These are phyloP conservation scores for Microvelia longipes DNA, from an alignment of 1,140 invertebrate species.

Conservation along the genomic window DNA sequence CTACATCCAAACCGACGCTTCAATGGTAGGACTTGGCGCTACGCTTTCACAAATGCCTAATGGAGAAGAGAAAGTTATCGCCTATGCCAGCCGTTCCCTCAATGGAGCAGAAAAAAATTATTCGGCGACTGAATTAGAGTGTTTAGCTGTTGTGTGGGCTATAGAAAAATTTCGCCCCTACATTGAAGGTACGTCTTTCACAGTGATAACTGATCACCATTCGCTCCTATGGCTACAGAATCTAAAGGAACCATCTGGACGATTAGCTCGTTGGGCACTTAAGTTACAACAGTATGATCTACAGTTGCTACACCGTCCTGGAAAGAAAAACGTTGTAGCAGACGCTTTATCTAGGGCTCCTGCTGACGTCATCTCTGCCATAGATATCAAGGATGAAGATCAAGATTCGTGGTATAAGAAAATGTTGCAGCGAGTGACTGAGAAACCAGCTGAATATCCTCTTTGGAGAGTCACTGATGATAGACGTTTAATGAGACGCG, in stretches of 20 bases:
- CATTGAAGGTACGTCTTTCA: conserved; percentile 27
- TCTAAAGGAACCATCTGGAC: conserved; percentile 28
- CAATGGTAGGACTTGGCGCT: conserved; percentile 20
- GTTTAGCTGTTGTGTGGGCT: conserved; percentile 28
- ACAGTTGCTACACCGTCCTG: conserved; percentile 14
- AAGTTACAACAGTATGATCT: conserved; percentile 25
- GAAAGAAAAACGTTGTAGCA: conserved; percentile 15
- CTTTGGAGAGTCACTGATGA: no score
- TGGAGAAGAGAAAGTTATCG: conserved; percentile 23
- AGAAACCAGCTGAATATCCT: no score
- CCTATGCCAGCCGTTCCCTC: conserved; percentile 30
- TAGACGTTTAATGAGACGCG: no score
- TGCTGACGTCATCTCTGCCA: no score
- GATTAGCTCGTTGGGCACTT: conserved; percentile 27
- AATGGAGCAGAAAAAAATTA: conserved; percentile 30
- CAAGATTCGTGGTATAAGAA: no score
- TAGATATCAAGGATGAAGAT: no score
- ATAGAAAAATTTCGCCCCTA: conserved; percentile 27
- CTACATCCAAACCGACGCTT: conserved; percentile 23
- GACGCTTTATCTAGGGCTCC: conserved; percentile 9
- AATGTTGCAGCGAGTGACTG: no score
- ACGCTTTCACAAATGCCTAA: conserved; percentile 22
- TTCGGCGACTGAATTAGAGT: conserved; percentile 31
- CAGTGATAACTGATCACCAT: conserved; percentile 30
- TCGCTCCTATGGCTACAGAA: conserved; percentile 32